These are phyloP conservation scores for Agrochola circellaris DNA, from an alignment of 2,888 invertebrate genomes.

Conservation along the genomic window DNA sequence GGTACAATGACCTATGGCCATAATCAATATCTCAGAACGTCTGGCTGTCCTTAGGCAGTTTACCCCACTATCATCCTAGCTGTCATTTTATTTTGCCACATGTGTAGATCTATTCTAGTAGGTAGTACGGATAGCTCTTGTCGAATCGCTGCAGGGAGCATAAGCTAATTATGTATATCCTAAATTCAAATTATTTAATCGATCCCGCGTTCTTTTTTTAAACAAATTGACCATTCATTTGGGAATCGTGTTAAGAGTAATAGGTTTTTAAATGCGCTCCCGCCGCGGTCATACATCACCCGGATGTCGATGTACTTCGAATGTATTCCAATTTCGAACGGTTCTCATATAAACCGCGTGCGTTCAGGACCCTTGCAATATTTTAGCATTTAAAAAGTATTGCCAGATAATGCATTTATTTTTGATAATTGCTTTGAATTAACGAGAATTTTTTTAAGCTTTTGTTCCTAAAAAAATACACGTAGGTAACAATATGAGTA, in stretches of 20 bases:
- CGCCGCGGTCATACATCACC: conserved; percentile 77
- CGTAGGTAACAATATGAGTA: no score
- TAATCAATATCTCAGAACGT: not conserved
- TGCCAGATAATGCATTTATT: not conserved
- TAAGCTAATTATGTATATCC: conserved; percentile 44
- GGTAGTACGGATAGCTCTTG: not conserved
- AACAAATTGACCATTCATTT: conserved; percentile 79
- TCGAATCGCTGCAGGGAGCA: not conserved
- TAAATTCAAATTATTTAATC: conserved; percentile 74
- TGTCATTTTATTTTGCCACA: not conserved
- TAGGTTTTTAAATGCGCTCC: conserved; percentile 84
- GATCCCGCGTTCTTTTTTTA: conserved; percentile 72
- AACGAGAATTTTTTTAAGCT: not conserved
- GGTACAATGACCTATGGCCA: not conserved
- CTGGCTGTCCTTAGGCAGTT: not conserved
- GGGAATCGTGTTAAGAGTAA: conserved; percentile 81
- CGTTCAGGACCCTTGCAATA: not conserved
- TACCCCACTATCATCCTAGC: no score
- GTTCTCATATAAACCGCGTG: conserved; percentile 23
- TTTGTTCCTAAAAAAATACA: no score
- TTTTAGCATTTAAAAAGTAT: not conserved
- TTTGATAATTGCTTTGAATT: no score
- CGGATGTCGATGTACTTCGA: conserved; percentile 64
- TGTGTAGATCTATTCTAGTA: not conserved
- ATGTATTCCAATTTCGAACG: conserved; percentile 60